Evolutionary conservation across 2,888 invertebrate species (phyloP).

Genomic region (Drosophila quinaria): DNA sequence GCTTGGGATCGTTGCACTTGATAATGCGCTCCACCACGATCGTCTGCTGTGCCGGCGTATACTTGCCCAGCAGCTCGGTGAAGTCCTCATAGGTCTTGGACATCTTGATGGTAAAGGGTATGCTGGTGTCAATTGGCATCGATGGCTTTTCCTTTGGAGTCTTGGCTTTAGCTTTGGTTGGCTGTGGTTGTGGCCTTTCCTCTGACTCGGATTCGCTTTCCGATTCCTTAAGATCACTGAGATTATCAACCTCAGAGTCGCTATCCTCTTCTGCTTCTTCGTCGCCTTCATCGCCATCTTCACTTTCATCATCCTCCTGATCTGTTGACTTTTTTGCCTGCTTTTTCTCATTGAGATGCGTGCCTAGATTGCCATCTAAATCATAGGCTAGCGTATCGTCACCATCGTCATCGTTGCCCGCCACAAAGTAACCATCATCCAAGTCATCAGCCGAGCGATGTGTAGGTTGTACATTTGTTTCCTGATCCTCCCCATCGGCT

Average conservation of each 20-base stretch:
- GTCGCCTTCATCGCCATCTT: constrained; percentile 60
- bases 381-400: constrained; percentile 81
- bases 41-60: constrained; percentile 89
- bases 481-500: constrained; percentile 86
- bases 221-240: constrained; percentile 82
- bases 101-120: constrained; percentile 88
- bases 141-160: constrained; percentile 8
- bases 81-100: constrained; percentile 89
- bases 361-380: constrained; percentile 79
- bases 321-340: constrained; percentile 58
- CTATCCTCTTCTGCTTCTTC: constrained; percentile 76
- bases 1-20: constrained; percentile 94
- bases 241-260: constrained; percentile 84
- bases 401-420: constrained; percentile 81
- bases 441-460: constrained; percentile 95
- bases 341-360: constrained; percentile 55
- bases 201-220: constrained; percentile 85
- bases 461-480: constrained; percentile 83
- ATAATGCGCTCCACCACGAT: constrained; percentile 92
- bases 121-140: constrained; percentile 34
- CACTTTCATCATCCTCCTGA: constrained; percentile 36
- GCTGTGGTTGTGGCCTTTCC: background rate
- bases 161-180: constrained; percentile 31
- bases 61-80: constrained; percentile 88
- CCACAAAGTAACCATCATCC: constrained; percentile 92